Base-by-base conservation (phyloP, 2,888 invertebrate genomes). In the Drosophila macrothrix region DNA sequence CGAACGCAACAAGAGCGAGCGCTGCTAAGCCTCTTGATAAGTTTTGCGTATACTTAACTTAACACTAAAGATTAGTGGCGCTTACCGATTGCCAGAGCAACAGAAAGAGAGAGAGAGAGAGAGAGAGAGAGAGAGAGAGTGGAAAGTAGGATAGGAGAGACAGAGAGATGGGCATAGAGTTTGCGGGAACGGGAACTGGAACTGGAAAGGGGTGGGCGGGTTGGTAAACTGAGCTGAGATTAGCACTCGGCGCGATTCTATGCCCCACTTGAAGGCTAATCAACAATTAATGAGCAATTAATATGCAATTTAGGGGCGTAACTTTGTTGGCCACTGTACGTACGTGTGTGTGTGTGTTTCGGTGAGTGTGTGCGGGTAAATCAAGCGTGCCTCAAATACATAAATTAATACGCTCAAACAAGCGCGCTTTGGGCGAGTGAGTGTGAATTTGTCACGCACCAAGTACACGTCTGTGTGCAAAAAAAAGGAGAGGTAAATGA, bases 211-310 rank as follows among this genome's bases (percentile, higher is more conserved):
- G 41, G 22, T 12, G 43, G 37, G 46, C 46, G 0, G 54, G 58
- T 14, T n/a, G 54, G 29, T 14, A 10, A 35, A 10, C 16, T 39
- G 46, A 49, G 66, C 64, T 53, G 83, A 71, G 80, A 73, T 78
- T 82, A 69, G 46, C 54, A 49, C 54, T 67, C 59, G 52, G 53
- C 65, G 61, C 49, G 56, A 29, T 58, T 60, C 60, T 62, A 31
- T 60, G 35, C 76, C 33, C 75, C 67, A 76, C 84, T 85, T 70
- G 76, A 75, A 67, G 71, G 76, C 83, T 86, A 86, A 87, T 87
- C 88, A 87, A 82, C 86, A 83, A 86, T 87, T 88, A 87, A 87
- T 87, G 83, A 83, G 84, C 87, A 87, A 87, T 87, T 87, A 87
- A 87, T 87, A 87, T 87, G 88, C 88, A 88, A 86, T 86, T 83